Percentiles rank a stretch among this genome's conserved stretches.
phyloP scores from a whole-genome alignment of 2,888 invertebrate genomes.

The Octodonta nipae region DNA sequence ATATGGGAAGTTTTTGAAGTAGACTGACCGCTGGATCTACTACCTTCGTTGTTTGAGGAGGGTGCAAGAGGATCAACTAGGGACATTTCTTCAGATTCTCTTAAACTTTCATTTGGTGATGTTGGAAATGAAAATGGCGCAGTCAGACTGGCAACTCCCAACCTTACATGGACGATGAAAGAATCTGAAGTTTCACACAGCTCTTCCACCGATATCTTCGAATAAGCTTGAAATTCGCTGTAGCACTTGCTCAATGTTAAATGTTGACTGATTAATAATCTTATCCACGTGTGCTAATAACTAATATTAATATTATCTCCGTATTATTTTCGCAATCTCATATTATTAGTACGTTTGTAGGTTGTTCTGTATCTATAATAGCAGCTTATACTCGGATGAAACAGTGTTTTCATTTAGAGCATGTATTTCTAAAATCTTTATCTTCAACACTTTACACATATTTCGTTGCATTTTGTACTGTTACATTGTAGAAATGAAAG shows the following conservation, averaged over 20 bases:
- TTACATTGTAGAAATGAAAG: too few relatives aligned
- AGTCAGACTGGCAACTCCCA: constrained; percentile 89
- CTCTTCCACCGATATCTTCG: constrained; percentile 85
- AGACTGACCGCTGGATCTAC: constrained; percentile 20
- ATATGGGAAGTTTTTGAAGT: constrained; percentile 29
- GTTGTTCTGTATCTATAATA: too few relatives aligned
- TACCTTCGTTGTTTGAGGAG: constrained; percentile 33
- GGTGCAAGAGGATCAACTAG: constrained; percentile 83
- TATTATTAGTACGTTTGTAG: too few relatives aligned
- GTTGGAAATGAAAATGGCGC: constrained; percentile 81
- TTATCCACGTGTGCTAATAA: too few relatives aligned
- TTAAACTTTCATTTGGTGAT: constrained; percentile 68
- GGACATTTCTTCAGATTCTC: constrained; percentile 85
- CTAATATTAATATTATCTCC: too few relatives aligned
- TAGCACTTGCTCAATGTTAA: constrained; percentile 71
- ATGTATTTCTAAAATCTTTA: too few relatives aligned
- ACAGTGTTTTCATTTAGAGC: too few relatives aligned
- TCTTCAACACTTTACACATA: too few relatives aligned
- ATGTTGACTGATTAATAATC: constrained; percentile 25
- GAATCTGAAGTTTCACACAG: constrained; percentile 92
- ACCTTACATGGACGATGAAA: constrained; percentile 83
- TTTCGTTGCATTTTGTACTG: too few relatives aligned
- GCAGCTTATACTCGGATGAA: too few relatives aligned
- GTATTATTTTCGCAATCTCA: too few relatives aligned
- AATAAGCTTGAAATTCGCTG: constrained; percentile 78